Evolutionary conservation across 2,888 invertebrate genomes (phyloP).

Genomic region (Beris morrisii): DNA sequence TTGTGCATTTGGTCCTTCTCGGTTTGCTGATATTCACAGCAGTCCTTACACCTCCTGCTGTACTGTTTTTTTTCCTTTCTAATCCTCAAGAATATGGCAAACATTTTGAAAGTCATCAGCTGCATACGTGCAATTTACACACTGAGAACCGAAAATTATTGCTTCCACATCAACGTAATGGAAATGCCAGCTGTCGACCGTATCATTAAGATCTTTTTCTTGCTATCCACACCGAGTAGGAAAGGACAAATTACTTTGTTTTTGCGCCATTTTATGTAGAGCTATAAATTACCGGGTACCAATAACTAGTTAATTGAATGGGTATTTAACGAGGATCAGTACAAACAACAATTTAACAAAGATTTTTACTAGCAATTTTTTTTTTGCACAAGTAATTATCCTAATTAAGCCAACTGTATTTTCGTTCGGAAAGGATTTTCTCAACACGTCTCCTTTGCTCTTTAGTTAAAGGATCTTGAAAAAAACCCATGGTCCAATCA

Average conservation of each 20-base stretch:
- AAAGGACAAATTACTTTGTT: not conserved
- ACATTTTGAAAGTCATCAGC: conserved; percentile 8
- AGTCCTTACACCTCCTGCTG: not conserved
- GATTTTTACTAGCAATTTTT: not conserved
- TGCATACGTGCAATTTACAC: conserved; percentile 22
- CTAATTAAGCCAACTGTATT: conserved; percentile 16
- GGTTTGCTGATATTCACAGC: not conserved
- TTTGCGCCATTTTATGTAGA: not conserved
- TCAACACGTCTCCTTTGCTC: conserved; percentile 53
- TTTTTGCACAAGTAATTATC: not conserved
- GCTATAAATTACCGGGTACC: too few species aligned
- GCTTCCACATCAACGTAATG: conserved; percentile 39
- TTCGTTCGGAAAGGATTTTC: conserved; percentile 16
- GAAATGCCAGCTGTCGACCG: conserved; percentile 42
- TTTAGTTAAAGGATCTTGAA: conserved; percentile 52
- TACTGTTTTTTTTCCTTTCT: not conserved
- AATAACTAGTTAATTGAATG: too few species aligned
- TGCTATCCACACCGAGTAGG: not conserved
- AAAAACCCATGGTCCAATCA: conserved; percentile 52
- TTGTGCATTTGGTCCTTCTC: not conserved
- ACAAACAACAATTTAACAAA: too few species aligned
- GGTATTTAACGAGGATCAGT: too few species aligned
- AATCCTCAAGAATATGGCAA: conserved; percentile 1
- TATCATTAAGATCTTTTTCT: conserved; percentile 41
- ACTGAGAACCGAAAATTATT: conserved; percentile 26